These are phyloP conservation scores for Coregonus sp. DNA, from an alignment of 2,797 vertebrate species.

Conservation along the genomic window DNA sequence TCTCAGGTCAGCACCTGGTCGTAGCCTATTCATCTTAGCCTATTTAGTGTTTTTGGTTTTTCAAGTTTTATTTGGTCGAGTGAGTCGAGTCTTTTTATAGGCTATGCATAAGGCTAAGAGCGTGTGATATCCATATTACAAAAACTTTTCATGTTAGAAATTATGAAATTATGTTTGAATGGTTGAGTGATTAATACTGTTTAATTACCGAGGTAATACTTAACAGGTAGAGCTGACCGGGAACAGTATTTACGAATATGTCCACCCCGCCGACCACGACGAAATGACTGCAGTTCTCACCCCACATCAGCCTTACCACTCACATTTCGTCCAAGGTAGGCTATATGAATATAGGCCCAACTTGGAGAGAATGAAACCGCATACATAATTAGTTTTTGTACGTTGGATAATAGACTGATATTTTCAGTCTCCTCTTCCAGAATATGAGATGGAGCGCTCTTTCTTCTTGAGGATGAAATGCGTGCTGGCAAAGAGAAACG, in stretches of 20 bases:
- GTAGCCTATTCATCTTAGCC: not conserved
- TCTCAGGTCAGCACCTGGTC: slow-evolving; percentile 84
- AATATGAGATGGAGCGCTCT: slow-evolving; percentile 95
- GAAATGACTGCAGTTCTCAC: slow-evolving; percentile 98
- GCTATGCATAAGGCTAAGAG: not conserved
- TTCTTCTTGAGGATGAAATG: slow-evolving; percentile 99
- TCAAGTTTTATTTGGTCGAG: not conserved
- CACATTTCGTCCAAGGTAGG: slow-evolving; percentile 95
- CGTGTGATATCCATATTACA: not conserved
- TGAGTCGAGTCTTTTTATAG: not conserved
- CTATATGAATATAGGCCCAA: not conserved
- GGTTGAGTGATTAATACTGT: not conserved
- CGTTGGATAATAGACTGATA: not conserved
- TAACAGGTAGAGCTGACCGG: slow-evolving; percentile 99
- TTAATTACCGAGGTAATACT: slow-evolving; percentile 44
- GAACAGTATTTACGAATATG: slow-evolving; percentile 98
- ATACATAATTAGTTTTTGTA: not conserved
- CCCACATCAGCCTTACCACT: slow-evolving; percentile 95
- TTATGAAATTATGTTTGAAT: not conserved
- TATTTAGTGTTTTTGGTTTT: not conserved
- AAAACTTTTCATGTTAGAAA: not conserved
- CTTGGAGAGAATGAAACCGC: not conserved
- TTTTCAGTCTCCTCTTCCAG: slow-evolving; percentile 58
- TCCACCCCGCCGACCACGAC: slow-evolving; percentile 96
- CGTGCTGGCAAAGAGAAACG: slow-evolving; percentile 95